A percentile compares a stretch with the other conserved stretches of the same genome.
Evolutionary conservation across 2,888 invertebrate genomes (phyloP).

Genomic region (Dromius quadrimaculatus): DNA sequence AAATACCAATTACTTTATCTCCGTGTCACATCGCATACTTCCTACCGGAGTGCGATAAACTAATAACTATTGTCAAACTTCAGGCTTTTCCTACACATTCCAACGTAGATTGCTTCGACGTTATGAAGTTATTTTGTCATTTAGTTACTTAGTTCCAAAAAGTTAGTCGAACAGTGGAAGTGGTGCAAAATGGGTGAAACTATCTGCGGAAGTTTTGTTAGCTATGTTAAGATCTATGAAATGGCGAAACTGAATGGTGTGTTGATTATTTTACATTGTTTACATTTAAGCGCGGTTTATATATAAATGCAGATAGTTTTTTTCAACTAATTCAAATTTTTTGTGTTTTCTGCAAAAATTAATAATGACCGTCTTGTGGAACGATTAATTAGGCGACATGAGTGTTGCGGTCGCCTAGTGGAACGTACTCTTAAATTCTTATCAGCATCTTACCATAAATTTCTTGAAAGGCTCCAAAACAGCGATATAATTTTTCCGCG

Average conservation of each 20-base stretch:
- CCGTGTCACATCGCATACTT: conserved; percentile 12
- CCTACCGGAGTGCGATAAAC: conserved; percentile 29
- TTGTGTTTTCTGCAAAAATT: no score
- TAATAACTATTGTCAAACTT: conserved; percentile 25
- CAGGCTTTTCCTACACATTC: neutral
- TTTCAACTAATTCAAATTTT: neutral
- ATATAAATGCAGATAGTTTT: neutral
- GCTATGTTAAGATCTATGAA: conserved; percentile 20
- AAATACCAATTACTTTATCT: conserved; percentile 19
- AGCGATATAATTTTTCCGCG: conserved; percentile 27
- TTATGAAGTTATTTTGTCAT: neutral
- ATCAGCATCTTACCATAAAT: no score
- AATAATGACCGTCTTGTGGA: no score
- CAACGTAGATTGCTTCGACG: neutral
- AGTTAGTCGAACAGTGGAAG: no score
- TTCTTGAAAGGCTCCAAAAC: conserved; percentile 8
- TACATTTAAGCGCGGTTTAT: neutral
- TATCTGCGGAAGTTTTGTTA: conserved; percentile 6
- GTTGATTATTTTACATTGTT: neutral
- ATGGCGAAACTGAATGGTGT: neutral
- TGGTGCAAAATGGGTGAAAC: neutral
- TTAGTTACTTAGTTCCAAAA: neutral
- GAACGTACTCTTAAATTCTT: no score
- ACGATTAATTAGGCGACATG: no score
- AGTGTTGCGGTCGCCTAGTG: no score